Conservation (phyloP, 2,113 vertebrate genomes). For the Numenius arquata region DNA sequence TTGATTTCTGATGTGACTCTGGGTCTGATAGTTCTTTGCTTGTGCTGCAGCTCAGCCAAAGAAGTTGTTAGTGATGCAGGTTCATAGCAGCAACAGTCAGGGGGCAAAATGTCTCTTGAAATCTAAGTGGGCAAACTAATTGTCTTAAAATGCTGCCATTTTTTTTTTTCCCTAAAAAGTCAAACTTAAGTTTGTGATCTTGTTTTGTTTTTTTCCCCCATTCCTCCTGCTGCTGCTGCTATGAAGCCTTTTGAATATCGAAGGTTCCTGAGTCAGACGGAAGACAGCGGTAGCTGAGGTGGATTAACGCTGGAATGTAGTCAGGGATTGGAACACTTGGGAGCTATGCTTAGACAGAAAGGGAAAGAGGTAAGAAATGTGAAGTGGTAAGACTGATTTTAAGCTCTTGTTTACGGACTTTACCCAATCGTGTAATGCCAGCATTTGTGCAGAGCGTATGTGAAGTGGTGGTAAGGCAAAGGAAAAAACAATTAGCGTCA, state of each 20-base stretch:
- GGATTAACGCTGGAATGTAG: constrained; percentile 46
- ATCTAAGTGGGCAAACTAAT: background rate
- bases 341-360: constrained; percentile 52
- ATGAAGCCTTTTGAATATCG: constrained; percentile 32
- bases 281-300: constrained; percentile 59
- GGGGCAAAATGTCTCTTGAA: background rate
- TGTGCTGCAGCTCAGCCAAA: background rate
- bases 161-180: background rate
- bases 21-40: background rate
- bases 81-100: constrained; percentile 33
- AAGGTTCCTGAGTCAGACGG: constrained; percentile 37
- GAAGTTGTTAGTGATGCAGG: background rate
- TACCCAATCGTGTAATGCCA: background rate
- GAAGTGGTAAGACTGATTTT: constrained; percentile 5
- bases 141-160: background rate
- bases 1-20: background rate
- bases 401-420: constrained; percentile 37
- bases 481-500: constrained; percentile 9
- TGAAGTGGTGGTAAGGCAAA: background rate
- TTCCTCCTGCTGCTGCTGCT: constrained; percentile 37
- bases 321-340: constrained; percentile 47
- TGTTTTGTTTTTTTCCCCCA: constrained; percentile 29
- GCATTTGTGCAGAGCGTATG: background rate
- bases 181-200: background rate
- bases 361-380: constrained; percentile 43